phyloP scores from a whole-genome alignment of 2,113 vertebrate species.

The Amia ocellicauda region DNA sequence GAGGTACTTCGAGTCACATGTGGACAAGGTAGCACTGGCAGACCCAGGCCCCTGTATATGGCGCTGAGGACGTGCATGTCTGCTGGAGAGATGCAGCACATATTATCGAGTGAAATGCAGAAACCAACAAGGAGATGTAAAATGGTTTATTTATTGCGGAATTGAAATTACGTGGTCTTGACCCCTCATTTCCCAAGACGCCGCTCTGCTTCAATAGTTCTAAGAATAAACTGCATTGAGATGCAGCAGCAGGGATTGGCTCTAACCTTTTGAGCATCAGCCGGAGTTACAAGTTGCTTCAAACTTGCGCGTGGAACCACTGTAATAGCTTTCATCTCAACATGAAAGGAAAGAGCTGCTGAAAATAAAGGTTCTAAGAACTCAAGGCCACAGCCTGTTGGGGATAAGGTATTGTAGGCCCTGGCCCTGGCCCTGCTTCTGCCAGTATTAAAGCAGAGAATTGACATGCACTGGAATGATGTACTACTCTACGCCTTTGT shows the following conservation, averaged over 20 bases:
- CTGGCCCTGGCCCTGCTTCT: not conserved
- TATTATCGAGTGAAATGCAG: not conserved
- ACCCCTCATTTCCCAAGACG: not conserved
- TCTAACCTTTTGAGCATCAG: slow-evolving; percentile 6
- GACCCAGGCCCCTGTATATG: no score
- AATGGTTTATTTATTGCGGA: not conserved
- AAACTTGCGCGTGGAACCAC: not conserved
- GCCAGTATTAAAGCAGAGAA: not conserved
- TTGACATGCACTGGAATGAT: not conserved
- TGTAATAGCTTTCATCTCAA: slow-evolving; percentile 10
- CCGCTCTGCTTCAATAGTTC: not conserved
- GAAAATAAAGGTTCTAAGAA: not conserved
- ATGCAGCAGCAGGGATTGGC: not conserved
- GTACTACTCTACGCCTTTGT: not conserved
- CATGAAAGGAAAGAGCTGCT: slow-evolving; percentile 6
- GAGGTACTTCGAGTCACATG: no score
- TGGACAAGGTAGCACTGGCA: no score
- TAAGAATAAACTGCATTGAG: not conserved
- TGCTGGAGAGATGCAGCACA: no score
- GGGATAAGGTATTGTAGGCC: not conserved
- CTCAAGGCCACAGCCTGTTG: not conserved
- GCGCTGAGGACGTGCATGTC: no score
- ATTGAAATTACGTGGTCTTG: not conserved
- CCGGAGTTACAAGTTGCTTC: slow-evolving; percentile 8
- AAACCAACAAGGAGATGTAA: not conserved